Percentiles rank a stretch among this genome's conserved stretches.
These are phyloP conservation scores for Chlorocebus sabaeus DNA, from an alignment of 2,113 vertebrate genomes.

Conservation along the genomic window DNA sequence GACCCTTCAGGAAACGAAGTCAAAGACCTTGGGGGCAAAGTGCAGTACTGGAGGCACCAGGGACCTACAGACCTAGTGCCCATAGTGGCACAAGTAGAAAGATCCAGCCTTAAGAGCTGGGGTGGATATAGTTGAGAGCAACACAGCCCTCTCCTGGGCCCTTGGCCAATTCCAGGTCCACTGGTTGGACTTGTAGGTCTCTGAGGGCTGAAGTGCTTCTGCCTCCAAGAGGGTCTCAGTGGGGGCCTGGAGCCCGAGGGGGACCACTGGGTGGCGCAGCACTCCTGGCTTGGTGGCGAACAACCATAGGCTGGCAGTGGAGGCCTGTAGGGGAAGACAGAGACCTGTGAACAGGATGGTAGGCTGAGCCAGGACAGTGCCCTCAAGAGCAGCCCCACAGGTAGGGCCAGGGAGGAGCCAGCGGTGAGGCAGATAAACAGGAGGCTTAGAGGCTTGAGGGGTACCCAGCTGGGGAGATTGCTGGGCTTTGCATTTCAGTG, in stretches of 20 bases:
- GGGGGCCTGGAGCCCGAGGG: slow-evolving; percentile 67
- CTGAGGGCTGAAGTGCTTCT: slow-evolving; percentile 46
- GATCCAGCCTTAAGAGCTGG: background rate
- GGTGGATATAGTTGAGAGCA: background rate
- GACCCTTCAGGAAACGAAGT: slow-evolving; percentile 21
- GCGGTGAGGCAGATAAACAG: background rate
- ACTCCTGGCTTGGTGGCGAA: slow-evolving; percentile 51
- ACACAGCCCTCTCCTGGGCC: background rate
- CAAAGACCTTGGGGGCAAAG: slow-evolving; percentile 53
- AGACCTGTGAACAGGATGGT: background rate
- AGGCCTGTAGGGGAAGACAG: slow-evolving; percentile 86
- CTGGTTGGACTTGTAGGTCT: slow-evolving; percentile 30
- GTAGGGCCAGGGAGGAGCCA: background rate
- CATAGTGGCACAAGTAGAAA: background rate
- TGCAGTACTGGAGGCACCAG: slow-evolving; percentile 49
- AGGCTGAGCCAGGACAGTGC: background rate
- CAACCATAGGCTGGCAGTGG: slow-evolving; percentile 82
- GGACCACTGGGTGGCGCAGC: background rate
- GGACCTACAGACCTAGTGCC: background rate
- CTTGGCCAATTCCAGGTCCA: background rate
- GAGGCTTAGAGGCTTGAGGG: background rate
- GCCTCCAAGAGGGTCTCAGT: slow-evolving; percentile 44
- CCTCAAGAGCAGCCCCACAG: background rate
- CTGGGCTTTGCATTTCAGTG: background rate
- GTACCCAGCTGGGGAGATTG: background rate